Evolutionary conservation across 2,797 vertebrate species (phyloP).

Genomic region (Mastacembelus armatus): DNA sequence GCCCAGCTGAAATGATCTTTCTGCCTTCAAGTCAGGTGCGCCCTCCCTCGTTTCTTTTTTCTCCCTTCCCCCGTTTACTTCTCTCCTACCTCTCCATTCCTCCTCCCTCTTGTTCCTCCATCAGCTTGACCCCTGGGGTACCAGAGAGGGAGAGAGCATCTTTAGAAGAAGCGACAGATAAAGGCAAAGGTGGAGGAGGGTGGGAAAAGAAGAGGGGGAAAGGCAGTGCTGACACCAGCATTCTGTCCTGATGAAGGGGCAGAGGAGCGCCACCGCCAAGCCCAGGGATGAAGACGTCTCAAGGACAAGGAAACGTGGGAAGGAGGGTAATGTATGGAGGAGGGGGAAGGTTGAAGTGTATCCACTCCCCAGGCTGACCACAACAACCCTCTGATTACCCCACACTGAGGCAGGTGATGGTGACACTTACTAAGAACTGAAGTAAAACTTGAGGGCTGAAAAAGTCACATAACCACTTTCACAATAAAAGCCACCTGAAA

Average conservation of each 20-base stretch:
- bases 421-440: not conserved
- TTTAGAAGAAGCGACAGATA: slow-evolving; percentile 77
- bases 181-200: slow-evolving; percentile 71
- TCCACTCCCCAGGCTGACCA: slow-evolving; percentile 41
- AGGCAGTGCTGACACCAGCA: slow-evolving; percentile 72
- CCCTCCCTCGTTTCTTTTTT: slow-evolving; percentile 25
- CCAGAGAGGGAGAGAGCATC: slow-evolving; percentile 77
- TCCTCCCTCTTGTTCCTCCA: slow-evolving; percentile 35
- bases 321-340: not conserved
- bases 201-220: slow-evolving; percentile 8
- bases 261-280: slow-evolving; percentile 50
- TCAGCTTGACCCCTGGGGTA: slow-evolving; percentile 67
- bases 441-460: slow-evolving; percentile 13
- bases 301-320: slow-evolving; percentile 79
- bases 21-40: slow-evolving; percentile 77
- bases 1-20: slow-evolving; percentile 74
- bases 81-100: slow-evolving; percentile 10
- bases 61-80: slow-evolving; percentile 11
- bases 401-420: slow-evolving; percentile 35
- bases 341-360: slow-evolving; percentile 20
- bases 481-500: slow-evolving; percentile 50
- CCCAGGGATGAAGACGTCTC: slow-evolving; percentile 84
- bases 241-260: slow-evolving; percentile 71
- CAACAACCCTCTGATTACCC: slow-evolving; percentile 34
- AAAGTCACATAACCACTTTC: slow-evolving; percentile 10